These are phyloP conservation scores for Grammomys dolichurus DNA, from an alignment of 2,113 vertebrate species.

Conservation along the genomic window DNA sequence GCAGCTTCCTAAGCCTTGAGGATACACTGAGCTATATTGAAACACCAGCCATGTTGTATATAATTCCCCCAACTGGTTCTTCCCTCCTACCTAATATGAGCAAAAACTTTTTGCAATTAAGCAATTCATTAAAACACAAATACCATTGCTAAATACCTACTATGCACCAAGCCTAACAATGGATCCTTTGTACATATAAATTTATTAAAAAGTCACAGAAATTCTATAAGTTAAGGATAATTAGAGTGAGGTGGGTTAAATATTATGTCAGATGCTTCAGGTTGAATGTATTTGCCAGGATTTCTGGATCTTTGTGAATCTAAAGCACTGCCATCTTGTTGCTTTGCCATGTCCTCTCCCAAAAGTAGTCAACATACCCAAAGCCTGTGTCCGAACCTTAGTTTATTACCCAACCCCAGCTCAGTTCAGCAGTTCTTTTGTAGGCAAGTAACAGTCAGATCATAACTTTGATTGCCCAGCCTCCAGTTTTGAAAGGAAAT, in stretches of 20 bases:
- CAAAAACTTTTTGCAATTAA: constrained; percentile 34
- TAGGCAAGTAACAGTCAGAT: background rate
- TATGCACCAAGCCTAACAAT: background rate
- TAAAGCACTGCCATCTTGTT: background rate
- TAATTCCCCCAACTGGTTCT: background rate
- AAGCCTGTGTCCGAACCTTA: background rate
- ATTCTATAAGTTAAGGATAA: background rate
- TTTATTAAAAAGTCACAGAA: constrained; percentile 5
- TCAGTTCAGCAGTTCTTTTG: background rate
- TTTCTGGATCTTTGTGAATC: background rate
- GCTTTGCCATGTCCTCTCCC: background rate
- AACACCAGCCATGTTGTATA: background rate
- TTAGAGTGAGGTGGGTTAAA: background rate
- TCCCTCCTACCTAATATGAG: background rate
- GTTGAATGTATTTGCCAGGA: background rate
- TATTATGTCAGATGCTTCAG: background rate
- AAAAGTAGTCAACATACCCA: background rate
- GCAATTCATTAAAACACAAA: background rate
- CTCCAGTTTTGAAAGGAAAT: constrained; percentile 6
- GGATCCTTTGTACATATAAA: background rate
- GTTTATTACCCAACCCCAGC: background rate
- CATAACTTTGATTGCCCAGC: background rate
- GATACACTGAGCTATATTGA: background rate
- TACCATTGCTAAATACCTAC: background rate
- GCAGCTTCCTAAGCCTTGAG: background rate